phyloP scores from a whole-genome alignment of 2,113 vertebrate species.

The Eonycteris spelaea region DNA sequence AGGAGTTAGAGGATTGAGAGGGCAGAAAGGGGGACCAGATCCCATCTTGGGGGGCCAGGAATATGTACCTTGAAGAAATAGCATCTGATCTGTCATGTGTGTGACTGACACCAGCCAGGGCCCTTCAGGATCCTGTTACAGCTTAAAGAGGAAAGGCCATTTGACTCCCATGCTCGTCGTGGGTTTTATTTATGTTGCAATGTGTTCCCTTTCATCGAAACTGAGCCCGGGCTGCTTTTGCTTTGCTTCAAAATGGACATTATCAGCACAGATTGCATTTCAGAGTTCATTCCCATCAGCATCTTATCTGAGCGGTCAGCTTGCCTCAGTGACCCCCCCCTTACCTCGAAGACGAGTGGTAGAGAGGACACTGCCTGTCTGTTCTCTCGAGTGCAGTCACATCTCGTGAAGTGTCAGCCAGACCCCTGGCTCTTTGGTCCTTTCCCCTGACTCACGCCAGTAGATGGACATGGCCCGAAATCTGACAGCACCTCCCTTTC shows the following conservation, averaged over 20 bases:
- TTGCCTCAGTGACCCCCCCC: not conserved
- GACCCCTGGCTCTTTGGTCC: not conserved
- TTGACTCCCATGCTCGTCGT: not conserved
- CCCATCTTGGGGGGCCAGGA: not conserved
- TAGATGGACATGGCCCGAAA: not conserved
- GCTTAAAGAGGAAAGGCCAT: not conserved
- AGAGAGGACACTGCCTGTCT: not conserved
- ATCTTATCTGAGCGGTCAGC: not conserved
- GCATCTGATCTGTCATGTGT: not conserved
- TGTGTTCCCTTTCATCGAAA: not conserved
- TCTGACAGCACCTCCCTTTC: not conserved
- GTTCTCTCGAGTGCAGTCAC: not conserved
- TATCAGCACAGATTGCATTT: not conserved
- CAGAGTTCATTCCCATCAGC: not conserved
- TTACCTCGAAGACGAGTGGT: not conserved
- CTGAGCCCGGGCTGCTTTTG: not conserved
- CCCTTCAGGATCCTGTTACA: not conserved
- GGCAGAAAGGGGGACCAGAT: not conserved
- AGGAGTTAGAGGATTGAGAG: not conserved
- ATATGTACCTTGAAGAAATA: not conserved
- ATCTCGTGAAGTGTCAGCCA: not conserved
- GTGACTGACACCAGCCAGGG: not conserved
- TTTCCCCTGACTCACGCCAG: not conserved
- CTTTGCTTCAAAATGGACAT: not conserved
- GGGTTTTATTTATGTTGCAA: not conserved